Percentiles rank a stretch among this genome's conserved stretches.
Evolutionary conservation across 2,113 vertebrate genomes (phyloP).

Genomic region (Podiceps cristatus): DNA sequence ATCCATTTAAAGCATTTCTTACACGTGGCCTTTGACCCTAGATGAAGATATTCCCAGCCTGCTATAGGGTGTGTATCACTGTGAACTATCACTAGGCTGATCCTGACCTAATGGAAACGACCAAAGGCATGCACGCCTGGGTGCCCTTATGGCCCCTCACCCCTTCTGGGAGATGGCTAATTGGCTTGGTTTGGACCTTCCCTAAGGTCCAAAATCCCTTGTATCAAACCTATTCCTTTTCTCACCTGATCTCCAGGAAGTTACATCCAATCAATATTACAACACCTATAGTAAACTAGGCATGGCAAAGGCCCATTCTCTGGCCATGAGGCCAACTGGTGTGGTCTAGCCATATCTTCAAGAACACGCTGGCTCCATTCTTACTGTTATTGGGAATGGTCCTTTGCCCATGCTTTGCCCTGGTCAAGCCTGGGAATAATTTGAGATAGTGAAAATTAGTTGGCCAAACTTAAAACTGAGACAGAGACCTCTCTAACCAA

Average conservation of each 20-base stretch:
- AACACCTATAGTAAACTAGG: neutral
- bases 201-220: neutral
- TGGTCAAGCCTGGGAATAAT: neutral
- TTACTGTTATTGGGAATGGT: neutral
- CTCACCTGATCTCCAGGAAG: neutral
- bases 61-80: neutral
- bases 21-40: neutral
- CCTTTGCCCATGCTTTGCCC: neutral
- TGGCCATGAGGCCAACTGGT: neutral
- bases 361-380: neutral
- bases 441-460: neutral
- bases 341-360: neutral
- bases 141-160: neutral
- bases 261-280: neutral
- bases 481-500: neutral
- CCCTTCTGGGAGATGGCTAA: neutral
- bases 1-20: neutral
- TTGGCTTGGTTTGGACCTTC: neutral
- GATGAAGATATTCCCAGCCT: neutral
- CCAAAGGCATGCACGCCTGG: neutral
- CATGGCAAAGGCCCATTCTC: neutral
- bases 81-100: neutral
- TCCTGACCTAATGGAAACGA: neutral
- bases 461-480: neutral
- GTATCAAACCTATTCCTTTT: neutral